These are phyloP conservation scores for Cheilosia pagana DNA, from an alignment of 2,888 invertebrate genomes.

Conservation along the genomic window DNA sequence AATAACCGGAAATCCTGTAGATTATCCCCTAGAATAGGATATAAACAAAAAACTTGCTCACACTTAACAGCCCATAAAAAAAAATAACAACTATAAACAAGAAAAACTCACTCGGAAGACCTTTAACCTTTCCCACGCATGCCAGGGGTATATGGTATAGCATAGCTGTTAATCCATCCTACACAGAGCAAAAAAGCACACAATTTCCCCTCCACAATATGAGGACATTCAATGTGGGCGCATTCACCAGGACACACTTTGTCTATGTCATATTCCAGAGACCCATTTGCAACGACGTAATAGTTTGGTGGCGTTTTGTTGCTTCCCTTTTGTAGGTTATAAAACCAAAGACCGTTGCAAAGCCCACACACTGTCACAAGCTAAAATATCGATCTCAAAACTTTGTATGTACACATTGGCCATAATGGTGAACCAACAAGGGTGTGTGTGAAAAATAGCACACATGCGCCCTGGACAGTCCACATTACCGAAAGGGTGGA, in stretches of 20 bases:
- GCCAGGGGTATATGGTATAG: conserved; percentile 35
- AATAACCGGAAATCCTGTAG: conserved; percentile 37
- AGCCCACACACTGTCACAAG: conserved; percentile 52
- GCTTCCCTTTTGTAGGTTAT: conserved; percentile 46
- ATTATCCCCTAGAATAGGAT: neutral
- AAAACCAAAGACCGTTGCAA: conserved; percentile 62
- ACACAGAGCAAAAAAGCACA: conserved; percentile 10
- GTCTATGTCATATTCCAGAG: conserved; percentile 41
- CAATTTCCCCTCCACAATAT: conserved; percentile 64
- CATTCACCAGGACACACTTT: conserved; percentile 24
- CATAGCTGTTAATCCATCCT: conserved; percentile 22
- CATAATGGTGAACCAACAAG: neutral
- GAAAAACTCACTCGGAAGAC: conserved; percentile 33
- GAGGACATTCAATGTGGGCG: conserved; percentile 71
- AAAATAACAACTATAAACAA: no score
- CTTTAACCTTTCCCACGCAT: conserved; percentile 59
- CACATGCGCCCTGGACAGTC: conserved; percentile 43
- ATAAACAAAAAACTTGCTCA: neutral
- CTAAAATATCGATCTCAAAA: conserved; percentile 55
- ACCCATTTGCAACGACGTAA: conserved; percentile 72
- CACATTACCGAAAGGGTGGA: conserved; percentile 44
- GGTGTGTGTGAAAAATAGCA: conserved; percentile 51
- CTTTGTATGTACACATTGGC: neutral
- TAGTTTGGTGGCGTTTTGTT: conserved; percentile 58
- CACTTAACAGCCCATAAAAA: neutral